Conservation (phyloP, 2,797 vertebrate species). For the Coreius guichenoti region DNA sequence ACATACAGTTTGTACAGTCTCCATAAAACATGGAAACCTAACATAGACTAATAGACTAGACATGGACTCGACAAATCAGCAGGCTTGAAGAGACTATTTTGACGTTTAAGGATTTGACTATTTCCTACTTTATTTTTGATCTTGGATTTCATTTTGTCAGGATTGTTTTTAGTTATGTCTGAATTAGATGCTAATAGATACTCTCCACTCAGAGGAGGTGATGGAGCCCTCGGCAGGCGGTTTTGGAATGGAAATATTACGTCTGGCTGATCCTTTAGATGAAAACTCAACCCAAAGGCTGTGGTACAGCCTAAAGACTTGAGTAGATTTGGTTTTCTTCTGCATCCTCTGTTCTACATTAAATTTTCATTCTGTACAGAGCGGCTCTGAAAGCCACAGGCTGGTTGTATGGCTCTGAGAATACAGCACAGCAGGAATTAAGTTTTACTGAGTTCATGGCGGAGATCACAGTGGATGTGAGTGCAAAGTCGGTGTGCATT, state of each 20-base stretch:
- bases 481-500: background rate
- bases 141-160: background rate
- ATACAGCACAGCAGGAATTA: conserved; percentile 1
- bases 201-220: background rate
- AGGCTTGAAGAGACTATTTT: background rate
- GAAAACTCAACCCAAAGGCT: background rate
- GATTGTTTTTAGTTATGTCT: background rate
- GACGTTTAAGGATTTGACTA: background rate
- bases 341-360: conserved; percentile 26
- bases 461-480: background rate
- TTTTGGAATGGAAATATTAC: background rate
- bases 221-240: background rate
- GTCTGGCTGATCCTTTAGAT: background rate
- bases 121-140: background rate
- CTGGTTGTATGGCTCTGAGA: conserved; percentile 10
- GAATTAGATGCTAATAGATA: background rate
- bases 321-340: conserved; percentile 13
- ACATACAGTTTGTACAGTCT: background rate
- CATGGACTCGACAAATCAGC: background rate
- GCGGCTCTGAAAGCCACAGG: conserved; percentile 6
- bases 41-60: background rate
- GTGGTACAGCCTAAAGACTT: background rate
- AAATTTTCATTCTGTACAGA: conserved; percentile 29
- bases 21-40: background rate
- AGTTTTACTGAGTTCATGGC: background rate